Base-by-base conservation (phyloP, 2,797 vertebrate genomes). In the Valencia hispanica region DNA sequence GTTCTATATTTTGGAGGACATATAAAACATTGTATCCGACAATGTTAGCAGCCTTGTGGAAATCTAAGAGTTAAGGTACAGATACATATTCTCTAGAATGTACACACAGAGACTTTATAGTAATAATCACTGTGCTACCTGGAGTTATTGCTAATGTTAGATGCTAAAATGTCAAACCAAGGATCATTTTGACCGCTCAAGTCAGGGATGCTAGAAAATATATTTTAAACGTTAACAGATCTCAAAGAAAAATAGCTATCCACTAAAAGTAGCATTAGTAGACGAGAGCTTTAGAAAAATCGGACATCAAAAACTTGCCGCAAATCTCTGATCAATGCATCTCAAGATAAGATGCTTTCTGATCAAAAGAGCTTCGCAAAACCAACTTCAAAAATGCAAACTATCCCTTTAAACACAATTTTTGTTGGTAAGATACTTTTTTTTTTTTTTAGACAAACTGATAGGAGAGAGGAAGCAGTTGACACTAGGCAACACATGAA, bases 401-500 rank as follows among this genome's bases (percentile, higher is more conserved):
- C n/a, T 45, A 18, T 32, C 22, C 70, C 70, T 71, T n/a, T 39
- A 50, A 50, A 61, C 43, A 65, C 70, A 63, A 83, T 18, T 75
- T 75, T 70, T 63, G 47, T 53, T 53, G 50, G 84, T 80, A 85
- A 87, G 89, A 91, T 76, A 78, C 68, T 84, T 84, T 53, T 43
- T 43, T 43, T 43, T 43, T 43, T 5, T 43, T 83, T 50, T 51
- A 80, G 87, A 77, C 65, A 75, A 75, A 73, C 10, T n/a, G 69
- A 78, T 74, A 71, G 75, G 32, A 43, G n/a, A 59, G 66, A 47
- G 73, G 77, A 68, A 72, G 85, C 84, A 90, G 77, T 47, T 66
- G 79, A 87, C 79, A 89, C 76, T 78, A 88, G 86, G 83, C 83
- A 84, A 87, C 59, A 90, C 75, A 87, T 86, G 84, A 86, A 80